phyloP scores from a whole-genome alignment of 1,140 invertebrate species.

The Drosophila insularis region DNA sequence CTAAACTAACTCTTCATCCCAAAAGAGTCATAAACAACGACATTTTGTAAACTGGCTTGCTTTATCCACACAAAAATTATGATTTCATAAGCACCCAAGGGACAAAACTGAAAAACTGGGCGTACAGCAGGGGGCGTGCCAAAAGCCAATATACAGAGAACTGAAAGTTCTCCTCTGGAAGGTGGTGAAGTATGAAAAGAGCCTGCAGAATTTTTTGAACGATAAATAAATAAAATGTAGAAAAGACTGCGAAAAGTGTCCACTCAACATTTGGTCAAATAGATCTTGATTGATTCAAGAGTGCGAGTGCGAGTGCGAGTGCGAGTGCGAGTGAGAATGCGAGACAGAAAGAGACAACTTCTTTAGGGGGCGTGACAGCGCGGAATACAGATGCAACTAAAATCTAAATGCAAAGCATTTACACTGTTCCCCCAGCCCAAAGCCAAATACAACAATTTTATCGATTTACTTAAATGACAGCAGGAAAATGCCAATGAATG shows the following conservation, averaged over 20 bases:
- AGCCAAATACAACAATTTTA: conserved; percentile 71
- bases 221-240: background rate
- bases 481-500: conserved; percentile 58
- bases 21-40: conserved; percentile 64
- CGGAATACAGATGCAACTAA: background rate
- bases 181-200: background rate
- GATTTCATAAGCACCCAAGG: conserved; percentile 39
- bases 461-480: conserved; percentile 70
- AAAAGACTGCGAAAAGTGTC: conserved; percentile 8
- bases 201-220: background rate
- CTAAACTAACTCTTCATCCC: conserved; percentile 30
- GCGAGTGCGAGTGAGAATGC: background rate
- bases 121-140: background rate
- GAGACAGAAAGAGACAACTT: background rate
- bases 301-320: background rate
- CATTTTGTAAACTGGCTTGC: conserved; percentile 39
- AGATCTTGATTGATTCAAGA: conserved; percentile 9
- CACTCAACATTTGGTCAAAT: conserved; percentile 11
- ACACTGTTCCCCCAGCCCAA: background rate
- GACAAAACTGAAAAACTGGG: background rate
- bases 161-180: background rate
- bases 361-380: background rate
- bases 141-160: background rate
- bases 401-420: conserved; percentile 1
- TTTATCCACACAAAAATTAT: conserved; percentile 60